Conservation (phyloP, 2,888 invertebrate genomes). For the Helobdella robusta region DNA sequence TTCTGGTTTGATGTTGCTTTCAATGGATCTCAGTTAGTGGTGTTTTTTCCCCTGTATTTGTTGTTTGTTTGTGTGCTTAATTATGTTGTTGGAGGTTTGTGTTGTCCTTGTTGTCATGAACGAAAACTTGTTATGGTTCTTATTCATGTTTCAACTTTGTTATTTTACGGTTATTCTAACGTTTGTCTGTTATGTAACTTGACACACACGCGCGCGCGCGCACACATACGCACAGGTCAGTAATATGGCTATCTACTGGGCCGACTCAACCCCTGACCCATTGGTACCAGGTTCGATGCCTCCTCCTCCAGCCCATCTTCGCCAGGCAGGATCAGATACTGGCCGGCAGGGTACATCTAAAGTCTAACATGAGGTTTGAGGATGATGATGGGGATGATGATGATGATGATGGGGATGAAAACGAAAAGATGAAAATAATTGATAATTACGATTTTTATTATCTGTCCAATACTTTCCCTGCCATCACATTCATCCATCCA, state of each 20-base stretch:
- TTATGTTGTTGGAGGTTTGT: neutral
- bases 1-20: conserved; percentile 99
- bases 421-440: too few relatives aligned
- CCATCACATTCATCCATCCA: neutral
- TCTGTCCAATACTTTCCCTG: neutral
- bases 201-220: too few relatives aligned
- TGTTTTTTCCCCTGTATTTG: neutral
- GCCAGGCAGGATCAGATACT: conserved; percentile 85
- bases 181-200: neutral
- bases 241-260: conserved; percentile 91
- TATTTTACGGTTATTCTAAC: neutral
- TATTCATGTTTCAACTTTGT: neutral
- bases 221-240: conserved; percentile 57
- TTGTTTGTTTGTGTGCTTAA: neutral
- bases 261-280: conserved; percentile 95
- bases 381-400: neutral
- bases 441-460: neutral
- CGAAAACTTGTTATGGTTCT: neutral
- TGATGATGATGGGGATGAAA: neutral
- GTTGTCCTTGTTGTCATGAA: neutral
- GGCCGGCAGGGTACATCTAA: conserved; percentile 73
- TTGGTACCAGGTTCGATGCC: conserved; percentile 96
- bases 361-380: conserved; percentile 75
- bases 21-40: conserved; percentile 59
- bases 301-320: conserved; percentile 83